These are phyloP conservation scores for Lypha dubia DNA, from an alignment of 2,888 invertebrate genomes.

Conservation along the genomic window DNA sequence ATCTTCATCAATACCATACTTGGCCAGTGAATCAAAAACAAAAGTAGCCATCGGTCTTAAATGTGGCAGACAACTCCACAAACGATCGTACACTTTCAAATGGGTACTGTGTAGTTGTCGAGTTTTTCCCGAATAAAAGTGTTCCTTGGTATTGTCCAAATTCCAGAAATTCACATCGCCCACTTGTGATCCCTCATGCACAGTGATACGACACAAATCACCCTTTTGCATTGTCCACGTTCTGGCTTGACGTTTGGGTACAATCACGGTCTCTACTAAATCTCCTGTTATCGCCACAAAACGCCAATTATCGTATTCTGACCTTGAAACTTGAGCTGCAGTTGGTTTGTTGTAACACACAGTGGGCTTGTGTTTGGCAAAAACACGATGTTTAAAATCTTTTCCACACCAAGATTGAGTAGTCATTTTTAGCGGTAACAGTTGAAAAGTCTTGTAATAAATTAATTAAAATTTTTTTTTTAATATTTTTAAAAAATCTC, in stretches of 20 bases:
- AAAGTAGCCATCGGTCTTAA: slow-evolving; percentile 84
- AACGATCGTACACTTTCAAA: slow-evolving; percentile 83
- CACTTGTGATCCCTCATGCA: slow-evolving; percentile 84
- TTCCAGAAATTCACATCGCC: slow-evolving; percentile 84
- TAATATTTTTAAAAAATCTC: background rate
- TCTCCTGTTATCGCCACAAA: slow-evolving; percentile 79
- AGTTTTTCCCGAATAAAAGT: slow-evolving; percentile 84
- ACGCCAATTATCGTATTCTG: slow-evolving; percentile 81
- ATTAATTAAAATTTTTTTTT: background rate
- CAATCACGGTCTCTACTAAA: slow-evolving; percentile 78
- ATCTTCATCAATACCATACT: slow-evolving; percentile 84
- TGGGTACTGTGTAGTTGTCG: slow-evolving; percentile 84
- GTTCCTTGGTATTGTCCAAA: slow-evolving; percentile 82
- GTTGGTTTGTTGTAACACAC: slow-evolving; percentile 82
- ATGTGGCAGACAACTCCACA: slow-evolving; percentile 84
- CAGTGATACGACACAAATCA: slow-evolving; percentile 83
- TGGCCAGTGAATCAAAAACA: slow-evolving; percentile 83
- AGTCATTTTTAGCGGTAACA: slow-evolving; percentile 31
- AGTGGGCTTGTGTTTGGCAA: slow-evolving; percentile 77
- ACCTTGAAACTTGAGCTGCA: slow-evolving; percentile 78
- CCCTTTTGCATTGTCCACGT: slow-evolving; percentile 83
- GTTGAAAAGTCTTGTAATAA: background rate
- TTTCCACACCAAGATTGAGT: slow-evolving; percentile 80
- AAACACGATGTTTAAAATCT: slow-evolving; percentile 77
- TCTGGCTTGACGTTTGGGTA: slow-evolving; percentile 82